A percentile compares a stretch with the other conserved stretches of the same genome.
phyloP scores from a whole-genome alignment of 2,888 invertebrate species.

The Sabellastarte sp. region DNA sequence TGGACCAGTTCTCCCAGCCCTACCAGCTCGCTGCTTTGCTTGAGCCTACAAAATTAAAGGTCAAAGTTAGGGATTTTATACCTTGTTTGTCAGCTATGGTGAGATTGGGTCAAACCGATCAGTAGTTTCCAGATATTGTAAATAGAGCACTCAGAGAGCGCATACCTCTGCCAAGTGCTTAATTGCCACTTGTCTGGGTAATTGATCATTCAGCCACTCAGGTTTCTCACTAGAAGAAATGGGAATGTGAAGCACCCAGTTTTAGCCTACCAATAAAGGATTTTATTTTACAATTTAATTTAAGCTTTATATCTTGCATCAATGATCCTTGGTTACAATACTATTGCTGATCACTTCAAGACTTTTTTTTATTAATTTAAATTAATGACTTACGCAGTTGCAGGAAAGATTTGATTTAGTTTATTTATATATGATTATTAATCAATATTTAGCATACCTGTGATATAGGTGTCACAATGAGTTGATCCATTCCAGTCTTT shows the following conservation, averaged over 20 bases:
- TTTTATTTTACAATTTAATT: too few species aligned
- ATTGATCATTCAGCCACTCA: too few species aligned
- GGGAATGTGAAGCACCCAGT: too few species aligned
- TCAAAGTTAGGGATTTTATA: too few species aligned
- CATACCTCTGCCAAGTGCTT: too few species aligned
- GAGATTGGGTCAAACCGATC: not conserved
- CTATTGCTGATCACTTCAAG: not conserved
- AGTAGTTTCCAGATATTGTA: too few species aligned
- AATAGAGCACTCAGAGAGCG: too few species aligned
- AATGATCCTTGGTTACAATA: not conserved
- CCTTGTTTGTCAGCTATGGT: not conserved
- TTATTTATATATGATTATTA: not conserved
- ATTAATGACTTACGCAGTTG: not conserved
- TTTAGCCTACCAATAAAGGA: too few species aligned
- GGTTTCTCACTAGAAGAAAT: too few species aligned
- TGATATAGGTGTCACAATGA: constrained; percentile 98
- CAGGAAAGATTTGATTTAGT: not conserved
- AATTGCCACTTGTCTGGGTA: too few species aligned
- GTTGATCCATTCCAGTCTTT: constrained; percentile 85
- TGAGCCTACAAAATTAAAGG: too few species aligned
- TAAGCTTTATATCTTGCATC: too few species aligned
- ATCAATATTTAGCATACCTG: constrained; percentile 65
- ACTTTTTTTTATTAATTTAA: not conserved
- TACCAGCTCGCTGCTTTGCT: constrained; percentile 93
- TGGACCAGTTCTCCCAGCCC: constrained; percentile 96